These are phyloP conservation scores for Tenebrosternarchus preto DNA, from an alignment of 2,113 vertebrate species.

Conservation along the genomic window DNA sequence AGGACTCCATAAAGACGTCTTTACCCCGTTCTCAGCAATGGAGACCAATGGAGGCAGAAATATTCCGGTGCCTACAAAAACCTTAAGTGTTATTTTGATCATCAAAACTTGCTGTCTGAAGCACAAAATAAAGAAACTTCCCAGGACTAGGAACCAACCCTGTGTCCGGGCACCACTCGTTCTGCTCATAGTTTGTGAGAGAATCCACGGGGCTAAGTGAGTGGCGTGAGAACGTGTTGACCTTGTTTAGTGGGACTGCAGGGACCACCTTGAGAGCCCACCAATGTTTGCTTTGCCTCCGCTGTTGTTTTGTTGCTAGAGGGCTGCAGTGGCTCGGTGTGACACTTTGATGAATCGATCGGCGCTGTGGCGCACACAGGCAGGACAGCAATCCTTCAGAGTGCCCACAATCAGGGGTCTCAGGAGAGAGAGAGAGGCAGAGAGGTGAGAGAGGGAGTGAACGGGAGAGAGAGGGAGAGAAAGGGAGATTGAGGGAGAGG, in stretches of 20 bases:
- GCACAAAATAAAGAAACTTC: conserved; percentile 25
- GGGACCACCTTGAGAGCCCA: conserved; percentile 54
- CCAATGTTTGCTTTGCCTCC: conserved; percentile 64
- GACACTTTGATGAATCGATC: conserved; percentile 77
- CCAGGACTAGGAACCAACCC: conserved; percentile 13
- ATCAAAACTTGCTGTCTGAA: background rate
- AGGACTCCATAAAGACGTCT: conserved; percentile 1
- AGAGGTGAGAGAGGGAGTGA: conserved; percentile 40
- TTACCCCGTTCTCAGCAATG: conserved; percentile 51
- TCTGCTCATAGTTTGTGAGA: background rate
- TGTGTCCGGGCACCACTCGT: conserved; percentile 2
- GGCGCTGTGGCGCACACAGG: conserved; percentile 52
- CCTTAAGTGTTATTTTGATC: background rate
- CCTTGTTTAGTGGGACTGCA: conserved; percentile 63
- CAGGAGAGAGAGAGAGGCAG: conserved; percentile 42
- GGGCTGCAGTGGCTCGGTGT: conserved; percentile 56
- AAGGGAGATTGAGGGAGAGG: conserved; percentile 1
- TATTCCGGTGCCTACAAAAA: conserved; percentile 4
- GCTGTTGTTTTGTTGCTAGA: conserved; percentile 66
- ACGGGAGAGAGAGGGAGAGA: conserved; percentile 22
- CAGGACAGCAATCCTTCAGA: conserved; percentile 63
- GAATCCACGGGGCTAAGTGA: conserved; percentile 48
- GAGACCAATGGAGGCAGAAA: conserved; percentile 50
- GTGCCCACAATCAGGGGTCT: conserved; percentile 42
- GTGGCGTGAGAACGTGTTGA: conserved; percentile 58